Conservation (phyloP, 2,797 vertebrate genomes). For the Pyrocephalus nanus region DNA sequence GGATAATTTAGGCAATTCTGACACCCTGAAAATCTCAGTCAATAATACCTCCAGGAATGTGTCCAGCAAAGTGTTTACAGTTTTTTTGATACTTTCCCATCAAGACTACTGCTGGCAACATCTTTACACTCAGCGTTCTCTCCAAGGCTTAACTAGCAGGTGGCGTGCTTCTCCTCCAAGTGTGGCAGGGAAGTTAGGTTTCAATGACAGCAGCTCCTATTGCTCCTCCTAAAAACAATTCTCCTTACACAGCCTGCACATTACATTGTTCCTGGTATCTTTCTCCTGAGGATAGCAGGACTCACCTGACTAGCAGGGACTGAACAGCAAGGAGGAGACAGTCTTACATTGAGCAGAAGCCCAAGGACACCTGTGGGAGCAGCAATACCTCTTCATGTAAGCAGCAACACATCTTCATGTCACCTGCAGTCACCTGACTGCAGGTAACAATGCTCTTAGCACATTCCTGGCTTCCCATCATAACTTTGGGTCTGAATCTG, state of each 20-base stretch:
- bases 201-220: not conserved
- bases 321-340: not conserved
- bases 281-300: not conserved
- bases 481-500: slow-evolving; percentile 1
- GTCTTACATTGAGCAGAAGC: not conserved
- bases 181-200: not conserved
- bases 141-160: not conserved
- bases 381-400: slow-evolving; percentile 5
- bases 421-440: not conserved
- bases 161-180: not conserved
- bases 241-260: not conserved
- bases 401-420: not conserved
- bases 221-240: not conserved
- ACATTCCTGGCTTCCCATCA: not conserved
- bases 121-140: not conserved
- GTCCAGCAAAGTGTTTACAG: not conserved
- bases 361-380: not conserved
- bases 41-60: not conserved
- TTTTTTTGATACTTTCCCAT: not conserved
- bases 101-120: not conserved
- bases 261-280: not conserved
- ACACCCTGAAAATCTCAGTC: not conserved
- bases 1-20: not conserved
- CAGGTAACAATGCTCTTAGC: slow-evolving; percentile 2
- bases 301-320: not conserved